Percentiles rank a stretch among this genome's conserved stretches.
Conservation (phyloP, 2,113 vertebrate genomes). For the Sorex fumeus region DNA sequence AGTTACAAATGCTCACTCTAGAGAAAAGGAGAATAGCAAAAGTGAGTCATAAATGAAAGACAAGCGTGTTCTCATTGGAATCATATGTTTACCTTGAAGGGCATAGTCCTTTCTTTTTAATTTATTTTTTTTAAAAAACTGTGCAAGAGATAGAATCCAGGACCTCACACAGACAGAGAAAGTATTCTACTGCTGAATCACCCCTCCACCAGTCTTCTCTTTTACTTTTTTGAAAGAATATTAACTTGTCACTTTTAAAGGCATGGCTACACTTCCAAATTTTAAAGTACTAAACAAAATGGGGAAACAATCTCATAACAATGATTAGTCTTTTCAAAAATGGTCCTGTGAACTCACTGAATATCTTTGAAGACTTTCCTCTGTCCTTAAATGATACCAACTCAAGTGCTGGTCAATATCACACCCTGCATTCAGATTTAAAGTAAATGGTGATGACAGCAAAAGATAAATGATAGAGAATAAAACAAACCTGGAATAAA, state of each 20-base stretch:
- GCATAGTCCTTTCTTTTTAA: background rate
- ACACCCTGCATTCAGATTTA: background rate
- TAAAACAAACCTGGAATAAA: background rate
- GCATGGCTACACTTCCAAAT: slow-evolving; percentile 33
- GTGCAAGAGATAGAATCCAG: too few species aligned
- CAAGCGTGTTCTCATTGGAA: slow-evolving; percentile 29
- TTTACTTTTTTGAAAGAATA: slow-evolving; percentile 59
- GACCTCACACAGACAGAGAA: too few species aligned
- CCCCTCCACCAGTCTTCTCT: background rate
- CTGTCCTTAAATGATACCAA: background rate
- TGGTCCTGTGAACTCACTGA: background rate
- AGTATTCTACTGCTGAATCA: too few species aligned
- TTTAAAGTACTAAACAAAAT: slow-evolving; percentile 60
- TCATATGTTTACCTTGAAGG: slow-evolving; percentile 10
- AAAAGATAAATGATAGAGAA: background rate
- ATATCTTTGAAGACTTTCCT: slow-evolving; percentile 8
- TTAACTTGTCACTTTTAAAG: slow-evolving; percentile 63
- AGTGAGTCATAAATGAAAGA: slow-evolving; percentile 44
- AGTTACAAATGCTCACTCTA: background rate
- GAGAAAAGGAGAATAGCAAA: background rate
- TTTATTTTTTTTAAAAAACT: too few species aligned
- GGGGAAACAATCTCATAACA: slow-evolving; percentile 19
- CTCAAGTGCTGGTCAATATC: background rate
- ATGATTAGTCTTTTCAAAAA: slow-evolving; percentile 61
- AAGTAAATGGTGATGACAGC: background rate